Evolutionary conservation across 2,888 invertebrate species (phyloP).

Genomic region (Amphipoea oculea): DNA sequence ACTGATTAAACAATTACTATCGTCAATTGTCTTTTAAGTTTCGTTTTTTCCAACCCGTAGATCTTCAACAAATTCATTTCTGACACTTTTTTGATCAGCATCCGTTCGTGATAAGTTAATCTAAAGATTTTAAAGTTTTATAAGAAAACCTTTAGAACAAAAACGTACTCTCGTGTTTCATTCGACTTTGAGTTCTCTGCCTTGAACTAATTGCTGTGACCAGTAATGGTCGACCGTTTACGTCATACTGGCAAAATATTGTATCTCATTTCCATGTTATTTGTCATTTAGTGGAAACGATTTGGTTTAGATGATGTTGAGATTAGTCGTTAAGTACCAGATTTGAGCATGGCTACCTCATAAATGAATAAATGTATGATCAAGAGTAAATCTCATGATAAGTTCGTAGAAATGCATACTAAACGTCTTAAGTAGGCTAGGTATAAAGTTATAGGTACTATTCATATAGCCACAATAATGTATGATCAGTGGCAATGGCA

Average conservation of each 20-base stretch:
- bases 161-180: conserved; percentile 56
- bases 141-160: conserved; percentile 44
- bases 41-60: background rate
- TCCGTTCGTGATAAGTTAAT: conserved; percentile 44
- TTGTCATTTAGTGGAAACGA: conserved; percentile 12
- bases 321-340: background rate
- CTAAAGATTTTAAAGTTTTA: conserved; percentile 26
- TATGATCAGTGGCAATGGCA: background rate
- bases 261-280: conserved; percentile 51
- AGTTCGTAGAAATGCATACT: background rate
- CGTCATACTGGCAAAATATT: conserved; percentile 51
- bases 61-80: conserved; percentile 14
- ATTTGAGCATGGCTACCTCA: background rate
- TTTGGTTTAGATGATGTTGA: background rate
- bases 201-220: conserved; percentile 57
- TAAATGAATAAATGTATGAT: background rate
- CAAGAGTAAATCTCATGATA: background rate
- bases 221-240: conserved; percentile 41
- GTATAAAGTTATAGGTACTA: background rate
- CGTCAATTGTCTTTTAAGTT: conserved; percentile 14
- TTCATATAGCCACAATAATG: background rate
- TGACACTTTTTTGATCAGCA: conserved; percentile 31
- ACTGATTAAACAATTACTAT: conserved; percentile 11
- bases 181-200: conserved; percentile 50
- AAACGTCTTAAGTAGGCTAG: background rate